Base-by-base conservation (phyloP, 1,140 invertebrate genomes). In the Drosophila bifasciata region DNA sequence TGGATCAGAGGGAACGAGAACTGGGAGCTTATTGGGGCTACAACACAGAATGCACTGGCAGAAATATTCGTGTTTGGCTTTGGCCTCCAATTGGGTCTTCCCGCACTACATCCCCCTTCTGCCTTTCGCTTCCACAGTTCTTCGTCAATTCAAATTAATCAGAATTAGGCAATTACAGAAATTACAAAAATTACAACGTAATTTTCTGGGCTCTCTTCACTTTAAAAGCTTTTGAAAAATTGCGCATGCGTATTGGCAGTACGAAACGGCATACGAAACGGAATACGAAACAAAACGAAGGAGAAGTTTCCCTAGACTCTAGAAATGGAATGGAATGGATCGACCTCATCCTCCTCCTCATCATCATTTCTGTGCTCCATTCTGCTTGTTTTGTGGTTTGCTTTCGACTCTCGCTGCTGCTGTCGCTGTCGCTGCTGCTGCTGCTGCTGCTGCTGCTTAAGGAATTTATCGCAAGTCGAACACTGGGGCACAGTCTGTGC, bases 171-270 rank as follows among this genome's bases (percentile, higher is more conserved):
- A 90, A 90, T 90, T 90, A 90, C 86, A 90, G 86, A 90, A 90
- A 90, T 90, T 90, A 90, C 86, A 90, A 90, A 90, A 90, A 90
- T 90, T 90, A 90, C 86, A 90, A 83, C 86, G 86, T 90, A 90
- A 90, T 90, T 81, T 90, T 90, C 79, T 66, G 59, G 68, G 69
- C 80, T 90, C 80, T 90, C 79, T 83, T 76, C 83, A 69, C 79
- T 79, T 88, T 83, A 88, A 88, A 83, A 88, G 83, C 83, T 88
- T 88, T 88, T 88, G 84, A 88, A 88, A 88, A 89, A 88, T 89
- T 88, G 84, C 84, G 83, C 83, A 88, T 88, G 83, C 83, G 83
- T 88, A 88, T 80, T 81, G 64, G 67, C 63, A 70, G 32, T 36
- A 36, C 32, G 28, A 32, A 32, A 32, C 28, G 28, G 28, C 9